phyloP scores from a whole-genome alignment of 1,140 invertebrate species.

The Saxidomus purpurata region DNA sequence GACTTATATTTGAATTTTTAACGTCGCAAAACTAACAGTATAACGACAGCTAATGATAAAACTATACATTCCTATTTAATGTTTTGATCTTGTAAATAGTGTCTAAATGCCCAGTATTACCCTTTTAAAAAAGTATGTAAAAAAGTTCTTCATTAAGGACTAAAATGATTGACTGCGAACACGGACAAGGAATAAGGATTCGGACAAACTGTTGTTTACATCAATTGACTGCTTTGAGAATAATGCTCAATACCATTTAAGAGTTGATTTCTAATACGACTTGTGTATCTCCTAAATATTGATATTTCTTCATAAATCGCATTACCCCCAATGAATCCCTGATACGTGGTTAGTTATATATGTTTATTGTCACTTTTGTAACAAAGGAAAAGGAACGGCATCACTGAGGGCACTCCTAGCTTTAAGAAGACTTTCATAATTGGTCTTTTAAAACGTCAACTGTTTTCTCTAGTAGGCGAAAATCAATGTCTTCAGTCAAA shows the following conservation, averaged over 20 bases:
- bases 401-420: neutral
- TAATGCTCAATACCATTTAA: neutral
- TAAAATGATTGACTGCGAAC: too few relatives aligned
- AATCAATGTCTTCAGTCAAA: constrained; percentile 20
- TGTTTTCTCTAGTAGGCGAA: neutral
- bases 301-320: constrained; percentile 56
- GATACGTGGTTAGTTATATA: constrained; percentile 47
- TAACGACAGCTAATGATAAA: too few relatives aligned
- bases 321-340: constrained; percentile 9
- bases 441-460: neutral
- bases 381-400: neutral
- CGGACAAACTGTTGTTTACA: neutral
- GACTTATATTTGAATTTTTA: too few relatives aligned
- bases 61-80: too few relatives aligned
- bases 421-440: neutral
- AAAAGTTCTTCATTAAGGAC: too few relatives aligned
- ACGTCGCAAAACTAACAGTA: too few relatives aligned
- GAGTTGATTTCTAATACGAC: constrained; percentile 48
- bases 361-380: neutral
- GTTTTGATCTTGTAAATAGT: too few relatives aligned
- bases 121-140: too few relatives aligned
- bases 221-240: neutral
- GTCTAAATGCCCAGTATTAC: too few relatives aligned
- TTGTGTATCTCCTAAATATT: constrained; percentile 51
- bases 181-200: too few relatives aligned